Evolutionary conservation across 2,888 invertebrate genomes (phyloP).

Genomic region (Erebia aethiops): DNA sequence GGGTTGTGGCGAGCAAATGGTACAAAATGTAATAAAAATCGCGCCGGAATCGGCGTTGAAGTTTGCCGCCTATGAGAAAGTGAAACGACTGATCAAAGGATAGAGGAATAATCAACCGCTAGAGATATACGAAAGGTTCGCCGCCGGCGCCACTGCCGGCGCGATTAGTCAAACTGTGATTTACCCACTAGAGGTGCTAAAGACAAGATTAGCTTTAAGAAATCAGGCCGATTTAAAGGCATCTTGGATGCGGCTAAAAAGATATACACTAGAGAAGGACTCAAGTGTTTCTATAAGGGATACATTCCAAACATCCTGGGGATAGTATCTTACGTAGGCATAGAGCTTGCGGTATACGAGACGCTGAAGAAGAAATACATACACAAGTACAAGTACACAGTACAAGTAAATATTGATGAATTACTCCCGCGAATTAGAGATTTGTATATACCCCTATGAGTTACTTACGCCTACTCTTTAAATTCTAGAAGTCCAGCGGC

Average conservation of each 20-base stretch:
- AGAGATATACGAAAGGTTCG: conserved; percentile 94
- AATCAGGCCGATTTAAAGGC: conserved; percentile 96
- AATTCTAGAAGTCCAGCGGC: too few species aligned
- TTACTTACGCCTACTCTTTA: too few species aligned
- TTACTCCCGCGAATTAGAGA: too few species aligned
- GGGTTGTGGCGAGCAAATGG: conserved; percentile 99
- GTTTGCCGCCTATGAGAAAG: conserved; percentile 98
- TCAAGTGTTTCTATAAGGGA: conserved; percentile 95
- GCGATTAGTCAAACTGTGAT: conserved; percentile 97
- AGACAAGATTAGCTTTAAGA: conserved; percentile 97
- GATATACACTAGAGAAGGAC: conserved; percentile 93
- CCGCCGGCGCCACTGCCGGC: conserved; percentile 97
- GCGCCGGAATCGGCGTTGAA: conserved; percentile 99
- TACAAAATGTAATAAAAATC: conserved; percentile 98
- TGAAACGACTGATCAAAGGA: conserved; percentile 93
- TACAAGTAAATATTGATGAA: too few species aligned
- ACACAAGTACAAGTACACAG: conserved; percentile 87
- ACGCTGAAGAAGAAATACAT: conserved; percentile 97
- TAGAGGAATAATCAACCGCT: conserved; percentile 88
- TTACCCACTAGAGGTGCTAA: conserved; percentile 99
- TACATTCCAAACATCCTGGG: conserved; percentile 98
- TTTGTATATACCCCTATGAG: too few species aligned
- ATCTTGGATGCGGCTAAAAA: conserved; percentile 95
- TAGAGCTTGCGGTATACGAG: conserved; percentile 99
- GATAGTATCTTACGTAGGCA: conserved; percentile 99